Evolutionary conservation across 2,113 vertebrate genomes (phyloP).

Genomic region (Catagonus wagneri): DNA sequence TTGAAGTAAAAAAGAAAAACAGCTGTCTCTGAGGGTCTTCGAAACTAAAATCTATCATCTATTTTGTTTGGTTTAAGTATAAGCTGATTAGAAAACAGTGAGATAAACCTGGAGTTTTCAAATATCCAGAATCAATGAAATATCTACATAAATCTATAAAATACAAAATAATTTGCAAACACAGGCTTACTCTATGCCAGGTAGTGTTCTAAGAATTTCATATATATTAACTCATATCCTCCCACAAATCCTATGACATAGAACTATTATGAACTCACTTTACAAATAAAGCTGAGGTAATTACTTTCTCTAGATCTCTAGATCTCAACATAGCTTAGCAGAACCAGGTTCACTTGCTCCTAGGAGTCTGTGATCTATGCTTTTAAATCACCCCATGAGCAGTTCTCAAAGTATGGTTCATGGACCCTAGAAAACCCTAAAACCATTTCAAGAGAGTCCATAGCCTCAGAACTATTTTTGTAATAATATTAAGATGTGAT

Average conservation of each 20-base stretch:
- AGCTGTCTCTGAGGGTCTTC: conserved; percentile 5
- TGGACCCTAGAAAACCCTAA: not conserved
- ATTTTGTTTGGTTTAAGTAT: conserved; percentile 27
- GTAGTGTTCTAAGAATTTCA: not conserved
- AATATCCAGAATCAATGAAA: conserved; percentile 44
- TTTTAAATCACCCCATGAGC: not conserved
- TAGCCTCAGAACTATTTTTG: not conserved
- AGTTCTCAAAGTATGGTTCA: not conserved
- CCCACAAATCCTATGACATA: not conserved
- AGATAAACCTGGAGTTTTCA: conserved; percentile 25
- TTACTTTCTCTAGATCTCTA: not conserved
- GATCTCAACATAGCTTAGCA: not conserved
- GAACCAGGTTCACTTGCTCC: not conserved
- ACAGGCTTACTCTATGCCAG: not conserved
- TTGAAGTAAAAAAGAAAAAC: conserved; percentile 14
- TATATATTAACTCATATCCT: conserved; percentile 15
- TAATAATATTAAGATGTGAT: not conserved
- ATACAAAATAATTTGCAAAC: conserved; percentile 14
- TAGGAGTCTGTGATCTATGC: not conserved
- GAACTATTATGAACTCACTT: not conserved
- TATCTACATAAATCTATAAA: not conserved
- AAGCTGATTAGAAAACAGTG: conserved; percentile 27
- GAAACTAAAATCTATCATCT: conserved; percentile 12
- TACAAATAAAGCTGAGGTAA: conserved; percentile 37
- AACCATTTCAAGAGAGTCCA: not conserved